Evolutionary conservation across 2,888 invertebrate species (phyloP).

Genomic region (Ceramica pisi): DNA sequence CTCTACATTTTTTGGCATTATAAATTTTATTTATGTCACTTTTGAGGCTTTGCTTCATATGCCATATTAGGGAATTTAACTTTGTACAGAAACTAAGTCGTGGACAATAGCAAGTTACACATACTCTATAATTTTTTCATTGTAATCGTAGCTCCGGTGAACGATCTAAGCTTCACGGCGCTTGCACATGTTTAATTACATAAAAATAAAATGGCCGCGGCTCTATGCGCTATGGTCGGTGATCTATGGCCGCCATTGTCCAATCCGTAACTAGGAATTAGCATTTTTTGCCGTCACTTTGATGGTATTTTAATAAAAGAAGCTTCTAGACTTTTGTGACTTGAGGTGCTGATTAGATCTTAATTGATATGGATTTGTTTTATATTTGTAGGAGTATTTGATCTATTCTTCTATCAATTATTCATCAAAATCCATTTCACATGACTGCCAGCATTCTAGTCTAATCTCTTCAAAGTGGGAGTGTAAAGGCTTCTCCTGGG

Average conservation of each 20-base stretch:
- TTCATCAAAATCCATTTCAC: no score
- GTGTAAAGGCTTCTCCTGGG: no score
- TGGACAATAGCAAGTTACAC: constrained; percentile 40
- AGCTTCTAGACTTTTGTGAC: constrained; percentile 28
- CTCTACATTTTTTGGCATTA: no score
- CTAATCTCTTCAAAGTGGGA: no score
- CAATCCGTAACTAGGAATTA: constrained; percentile 67
- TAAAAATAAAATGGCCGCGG: constrained; percentile 68
- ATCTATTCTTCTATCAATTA: no score
- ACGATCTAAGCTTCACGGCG: constrained; percentile 80
- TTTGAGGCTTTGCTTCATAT: no score
- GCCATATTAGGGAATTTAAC: neutral
- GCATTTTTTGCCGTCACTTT: constrained; percentile 61
- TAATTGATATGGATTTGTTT: constrained; percentile 5
- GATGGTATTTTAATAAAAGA: constrained; percentile 63
- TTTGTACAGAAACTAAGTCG: constrained; percentile 17
- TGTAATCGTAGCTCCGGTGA: constrained; percentile 68
- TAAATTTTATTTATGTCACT: no score
- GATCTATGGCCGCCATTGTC: constrained; percentile 77
- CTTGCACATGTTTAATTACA: constrained; percentile 82
- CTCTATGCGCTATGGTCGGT: constrained; percentile 62
- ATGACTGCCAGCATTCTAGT: no score
- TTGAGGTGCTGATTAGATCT: constrained; percentile 35
- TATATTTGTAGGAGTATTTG: no score
- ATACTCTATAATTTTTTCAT: constrained; percentile 45